Evolutionary conservation across 1,140 invertebrate species (phyloP).

Genomic region (Plodia interpunctella): DNA sequence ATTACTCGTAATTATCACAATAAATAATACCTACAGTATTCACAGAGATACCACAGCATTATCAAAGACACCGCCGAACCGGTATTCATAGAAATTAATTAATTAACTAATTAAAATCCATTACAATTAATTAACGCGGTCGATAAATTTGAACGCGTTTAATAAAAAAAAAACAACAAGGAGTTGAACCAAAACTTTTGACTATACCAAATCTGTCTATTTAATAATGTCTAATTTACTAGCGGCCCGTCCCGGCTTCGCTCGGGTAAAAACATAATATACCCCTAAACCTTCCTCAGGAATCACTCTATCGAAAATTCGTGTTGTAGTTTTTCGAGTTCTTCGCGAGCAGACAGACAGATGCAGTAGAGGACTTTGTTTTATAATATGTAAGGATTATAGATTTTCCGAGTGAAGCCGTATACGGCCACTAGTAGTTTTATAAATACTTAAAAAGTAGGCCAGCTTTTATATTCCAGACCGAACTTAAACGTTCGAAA

Average conservation of each 20-base stretch:
- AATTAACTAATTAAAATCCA: slow-evolving; percentile 74
- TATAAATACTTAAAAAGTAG: background rate
- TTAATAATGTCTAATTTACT: too few relatives aligned
- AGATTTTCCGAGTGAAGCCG: too few relatives aligned
- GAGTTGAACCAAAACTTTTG: background rate
- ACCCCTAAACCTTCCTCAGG: too few relatives aligned
- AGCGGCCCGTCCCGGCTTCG: too few relatives aligned
- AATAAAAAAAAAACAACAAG: slow-evolving; percentile 45
- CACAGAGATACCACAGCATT: slow-evolving; percentile 42
- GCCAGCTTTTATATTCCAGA: background rate
- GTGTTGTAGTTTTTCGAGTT: too few relatives aligned
- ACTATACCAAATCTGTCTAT: too few relatives aligned
- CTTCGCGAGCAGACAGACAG: too few relatives aligned
- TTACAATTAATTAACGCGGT: slow-evolving; percentile 70
- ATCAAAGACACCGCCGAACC: slow-evolving; percentile 55
- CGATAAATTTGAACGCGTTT: slow-evolving; percentile 66
- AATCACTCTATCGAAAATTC: too few relatives aligned
- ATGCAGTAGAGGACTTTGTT: too few relatives aligned
- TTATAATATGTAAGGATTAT: too few relatives aligned
- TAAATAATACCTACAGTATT: slow-evolving; percentile 15
- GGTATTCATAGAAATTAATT: slow-evolving; percentile 58
- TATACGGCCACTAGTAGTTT: background rate
- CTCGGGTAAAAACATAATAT: too few relatives aligned
- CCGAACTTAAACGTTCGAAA: background rate
- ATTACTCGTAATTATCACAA: slow-evolving; percentile 6